Base-by-base conservation (phyloP, 2,113 vertebrate genomes). In the Platichthys flesus region DNA sequence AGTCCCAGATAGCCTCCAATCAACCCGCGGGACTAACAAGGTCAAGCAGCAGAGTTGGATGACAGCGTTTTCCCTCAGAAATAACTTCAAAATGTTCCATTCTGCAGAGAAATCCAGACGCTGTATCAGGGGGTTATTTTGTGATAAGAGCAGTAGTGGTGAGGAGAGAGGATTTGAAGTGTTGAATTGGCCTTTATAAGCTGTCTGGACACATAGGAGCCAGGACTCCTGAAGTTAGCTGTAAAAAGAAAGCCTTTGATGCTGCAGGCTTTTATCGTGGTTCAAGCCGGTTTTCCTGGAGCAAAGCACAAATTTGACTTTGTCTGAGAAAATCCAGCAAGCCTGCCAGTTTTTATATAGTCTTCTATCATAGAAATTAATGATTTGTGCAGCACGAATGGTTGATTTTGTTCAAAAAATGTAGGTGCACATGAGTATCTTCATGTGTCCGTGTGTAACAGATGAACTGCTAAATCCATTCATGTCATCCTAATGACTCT, bases 111-210 rank as follows among this genome's bases (percentile, higher is more conserved):
- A 96, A 96, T 92, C 94, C 90, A 91, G 90, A 90, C 90, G 51
- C 76, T 4, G 40, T 89, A 85, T 90, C 83, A 70, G 75, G 85
- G 47, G 20, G 31, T 52, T 40, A 24, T 66, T 77, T 81, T 66
- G 66, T 84, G 96, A 97, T 97, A 96, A 93, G 87, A 87, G 94
- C 94, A 91, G 94, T 26, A 91, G 94, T 26, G 91, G 93, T 92
- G 69, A 83, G 93, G 93, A 93, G 94, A 94, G 94, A 95, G 92
- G 92, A 94, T 95, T 92, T 93, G 89, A 74, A 91, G 91, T 92
- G 79, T 74, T 95, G 95, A 95, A 95, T 95, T 94, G 81, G 93
- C 93, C 92, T 94, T 95, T 95, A 95, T 92, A 96, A 95, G 93
- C 93, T 95, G 95, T 95, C 95, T 96, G 95, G 94, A 90, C 90